Evolutionary conservation across 1,140 invertebrate genomes (phyloP).

Genomic region (Procambarus clarkii): DNA sequence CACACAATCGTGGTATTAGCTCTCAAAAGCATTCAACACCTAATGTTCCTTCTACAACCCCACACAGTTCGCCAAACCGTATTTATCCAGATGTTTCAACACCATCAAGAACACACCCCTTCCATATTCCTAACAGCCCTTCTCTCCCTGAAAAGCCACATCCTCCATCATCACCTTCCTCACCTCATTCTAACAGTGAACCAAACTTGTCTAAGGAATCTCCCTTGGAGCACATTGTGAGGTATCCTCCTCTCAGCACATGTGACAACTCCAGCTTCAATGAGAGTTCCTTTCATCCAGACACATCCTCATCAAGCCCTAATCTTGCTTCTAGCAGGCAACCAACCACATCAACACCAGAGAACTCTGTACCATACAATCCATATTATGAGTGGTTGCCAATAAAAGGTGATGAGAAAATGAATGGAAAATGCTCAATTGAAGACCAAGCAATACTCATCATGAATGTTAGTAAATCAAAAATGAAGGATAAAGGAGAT

Average conservation of each 20-base stretch:
- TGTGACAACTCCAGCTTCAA: slow-evolving; percentile 42
- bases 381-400: slow-evolving; percentile 51
- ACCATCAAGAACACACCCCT: background rate
- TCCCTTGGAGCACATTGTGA: background rate
- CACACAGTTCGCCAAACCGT: background rate
- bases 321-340: slow-evolving; percentile 15
- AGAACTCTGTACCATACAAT: slow-evolving; percentile 17
- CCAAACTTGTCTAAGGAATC: slow-evolving; percentile 33
- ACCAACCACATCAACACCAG: background rate
- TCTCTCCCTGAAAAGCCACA: slow-evolving; percentile 21
- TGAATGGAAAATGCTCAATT: background rate
- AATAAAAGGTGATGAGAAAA: background rate
- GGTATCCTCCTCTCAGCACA: slow-evolving; percentile 34
- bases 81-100: slow-evolving; percentile 14
- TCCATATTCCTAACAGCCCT: slow-evolving; percentile 18
- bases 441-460: background rate
- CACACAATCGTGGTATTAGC: background rate
- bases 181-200: slow-evolving; percentile 37
- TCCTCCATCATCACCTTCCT: background rate
- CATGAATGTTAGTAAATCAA: background rate
- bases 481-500: background rate
- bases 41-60: background rate
- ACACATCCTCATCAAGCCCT: slow-evolving; percentile 54
- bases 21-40: background rate
- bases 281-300: slow-evolving; percentile 37